Percentiles rank a stretch among this genome's conserved stretches.
These are phyloP conservation scores for Exocentrus adspersus DNA, from an alignment of 2,888 invertebrate genomes.

Conservation along the genomic window DNA sequence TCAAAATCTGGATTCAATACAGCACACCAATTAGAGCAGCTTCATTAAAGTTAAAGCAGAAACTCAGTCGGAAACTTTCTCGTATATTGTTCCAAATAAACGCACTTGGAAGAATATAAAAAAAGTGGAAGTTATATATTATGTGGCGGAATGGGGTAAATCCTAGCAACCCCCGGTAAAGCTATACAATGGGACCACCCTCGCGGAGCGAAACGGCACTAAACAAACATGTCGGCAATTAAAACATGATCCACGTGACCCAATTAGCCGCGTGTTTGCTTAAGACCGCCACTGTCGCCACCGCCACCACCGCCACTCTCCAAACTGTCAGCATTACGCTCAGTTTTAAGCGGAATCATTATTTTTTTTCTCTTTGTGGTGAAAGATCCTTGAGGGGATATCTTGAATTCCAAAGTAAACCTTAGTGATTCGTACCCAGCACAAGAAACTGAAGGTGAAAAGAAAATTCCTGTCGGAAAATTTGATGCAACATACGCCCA, in stretches of 20 bases:
- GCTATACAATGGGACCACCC: constrained; percentile 45
- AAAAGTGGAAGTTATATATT: constrained; percentile 13
- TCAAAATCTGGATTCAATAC: no score
- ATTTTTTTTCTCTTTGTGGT: not conserved
- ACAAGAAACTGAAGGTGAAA: no score
- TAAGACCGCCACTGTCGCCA: constrained; percentile 25
- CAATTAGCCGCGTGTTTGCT: constrained; percentile 58
- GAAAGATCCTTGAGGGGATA: not conserved
- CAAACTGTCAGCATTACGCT: constrained; percentile 2
- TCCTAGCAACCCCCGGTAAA: constrained; percentile 17
- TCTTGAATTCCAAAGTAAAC: not conserved
- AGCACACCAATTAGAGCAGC: not conserved
- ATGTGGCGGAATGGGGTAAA: constrained; percentile 18
- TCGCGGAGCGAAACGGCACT: constrained; percentile 45
- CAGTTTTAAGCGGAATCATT: constrained; percentile 5
- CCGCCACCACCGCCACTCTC: not conserved
- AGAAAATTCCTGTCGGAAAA: no score
- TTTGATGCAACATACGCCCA: no score
- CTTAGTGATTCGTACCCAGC: not conserved
- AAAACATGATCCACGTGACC: constrained; percentile 60
- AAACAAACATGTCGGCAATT: constrained; percentile 58
- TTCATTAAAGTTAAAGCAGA: constrained; percentile 5
- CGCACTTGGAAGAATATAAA: not conserved
- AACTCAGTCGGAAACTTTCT: not conserved
- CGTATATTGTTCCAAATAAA: not conserved